Evolutionary conservation across 2,888 invertebrate species (phyloP).

Genomic region (Hoplodrina ambigua): DNA sequence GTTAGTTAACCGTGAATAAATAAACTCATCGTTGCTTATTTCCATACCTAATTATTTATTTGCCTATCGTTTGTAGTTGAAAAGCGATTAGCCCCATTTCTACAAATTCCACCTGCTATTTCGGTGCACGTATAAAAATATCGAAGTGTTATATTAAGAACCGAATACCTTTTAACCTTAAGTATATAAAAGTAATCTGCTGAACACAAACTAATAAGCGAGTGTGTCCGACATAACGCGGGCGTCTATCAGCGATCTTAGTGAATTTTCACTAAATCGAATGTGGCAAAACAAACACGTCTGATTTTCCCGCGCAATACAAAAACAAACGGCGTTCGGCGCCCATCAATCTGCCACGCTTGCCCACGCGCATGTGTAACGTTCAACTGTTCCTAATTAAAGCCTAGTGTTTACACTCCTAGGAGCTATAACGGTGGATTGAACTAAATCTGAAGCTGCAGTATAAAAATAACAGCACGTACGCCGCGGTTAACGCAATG

Average conservation of each 20-base stretch:
- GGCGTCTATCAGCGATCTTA: slow-evolving; percentile 81
- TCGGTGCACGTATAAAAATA: slow-evolving; percentile 59
- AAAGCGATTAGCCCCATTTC: slow-evolving; percentile 54
- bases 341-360: slow-evolving; percentile 78
- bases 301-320: slow-evolving; percentile 63
- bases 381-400: slow-evolving; percentile 83
- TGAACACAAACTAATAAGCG: slow-evolving; percentile 66
- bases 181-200: slow-evolving; percentile 41
- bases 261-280: slow-evolving; percentile 86
- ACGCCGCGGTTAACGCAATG: slow-evolving; percentile 69
- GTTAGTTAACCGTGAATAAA: slow-evolving; percentile 40
- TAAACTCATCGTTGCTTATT: slow-evolving; percentile 40
- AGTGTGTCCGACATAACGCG: slow-evolving; percentile 71
- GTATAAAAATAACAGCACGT: slow-evolving; percentile 83
- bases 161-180: slow-evolving; percentile 62
- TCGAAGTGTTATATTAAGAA: slow-evolving; percentile 57
- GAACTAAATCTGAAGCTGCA: slow-evolving; percentile 82
- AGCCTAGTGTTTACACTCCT: slow-evolving; percentile 83
- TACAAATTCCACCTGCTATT: slow-evolving; percentile 43
- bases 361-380: slow-evolving; percentile 83
- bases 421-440: slow-evolving; percentile 80
- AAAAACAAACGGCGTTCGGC: slow-evolving; percentile 69
- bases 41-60: slow-evolving; percentile 50
- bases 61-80: slow-evolving; percentile 34
- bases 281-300: slow-evolving; percentile 83